Base-by-base conservation (phyloP, 2,113 vertebrate species). In the Oceanites oceanicus region DNA sequence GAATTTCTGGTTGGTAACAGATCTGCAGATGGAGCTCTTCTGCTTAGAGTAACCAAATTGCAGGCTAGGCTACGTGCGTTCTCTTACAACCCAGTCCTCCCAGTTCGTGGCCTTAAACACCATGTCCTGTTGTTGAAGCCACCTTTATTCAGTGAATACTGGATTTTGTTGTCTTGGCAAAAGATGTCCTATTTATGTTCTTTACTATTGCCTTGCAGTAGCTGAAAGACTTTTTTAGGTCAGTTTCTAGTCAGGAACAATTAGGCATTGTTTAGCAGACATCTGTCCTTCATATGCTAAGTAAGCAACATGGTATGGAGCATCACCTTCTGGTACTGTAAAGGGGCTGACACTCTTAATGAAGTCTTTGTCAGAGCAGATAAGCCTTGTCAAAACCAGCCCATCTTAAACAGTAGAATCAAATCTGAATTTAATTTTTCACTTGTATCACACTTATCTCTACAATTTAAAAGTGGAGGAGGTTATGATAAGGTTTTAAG, bases 211-310 rank as follows among this genome's bases (percentile, higher is more conserved):
- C 73, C 95, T 84, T 68, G 50, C 62, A 68, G 88, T 85, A 94
- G 86, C 86, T 94, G 95, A 94, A 95, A 93, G 94, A 82, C 94
- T 94, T 94, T 95, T 96, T 93, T 38, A 95, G 94, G 97, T 96
- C 96, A 96, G 76, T 95, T 97, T 96, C 20, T 92, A 74, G 92
- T 96, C 71, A 63, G 92, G 84, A 96, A 80, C 91, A 73, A 93
- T 96, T 87, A 97, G 81, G 66, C n/a, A 10, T 14, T 68, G 94
- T 79, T 92, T 56, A 74, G 93, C 58, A 96, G 92, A 94, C 67
- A 94, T 88, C 90, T 97, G 87, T 95, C 96, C 96, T 95, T 95
- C 87, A 17, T 94, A 82, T 97, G 86, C 91, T 96, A 49, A 92
- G 94, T 96, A 96, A 95, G 97, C 97, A 97, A 32, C 55, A 11